Evolutionary conservation across 2,113 vertebrate genomes (phyloP).

Genomic region (Nannospalax galili): DNA sequence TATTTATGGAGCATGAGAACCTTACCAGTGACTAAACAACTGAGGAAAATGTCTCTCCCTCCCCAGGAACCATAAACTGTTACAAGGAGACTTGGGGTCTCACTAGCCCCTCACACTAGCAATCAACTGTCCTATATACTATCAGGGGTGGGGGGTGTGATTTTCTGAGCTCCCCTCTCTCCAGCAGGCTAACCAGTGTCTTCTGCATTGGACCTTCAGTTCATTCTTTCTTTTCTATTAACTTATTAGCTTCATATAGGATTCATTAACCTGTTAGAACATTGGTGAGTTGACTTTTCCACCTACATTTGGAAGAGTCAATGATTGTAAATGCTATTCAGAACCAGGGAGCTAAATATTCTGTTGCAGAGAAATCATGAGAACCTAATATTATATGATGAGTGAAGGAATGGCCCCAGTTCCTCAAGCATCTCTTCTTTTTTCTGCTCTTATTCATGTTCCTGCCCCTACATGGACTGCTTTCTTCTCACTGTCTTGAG

Average conservation of each 20-base stretch:
- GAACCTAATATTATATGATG: background rate
- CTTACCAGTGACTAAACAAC: background rate
- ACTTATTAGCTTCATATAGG: no score
- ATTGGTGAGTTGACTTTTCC: background rate
- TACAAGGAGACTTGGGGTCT: background rate
- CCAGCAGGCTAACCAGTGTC: background rate
- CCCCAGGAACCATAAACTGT: background rate
- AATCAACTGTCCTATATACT: background rate
- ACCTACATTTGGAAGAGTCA: no score
- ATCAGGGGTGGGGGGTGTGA: background rate
- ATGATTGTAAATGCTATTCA: background rate
- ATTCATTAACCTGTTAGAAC: no score
- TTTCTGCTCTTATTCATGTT: background rate
- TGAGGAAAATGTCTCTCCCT: background rate
- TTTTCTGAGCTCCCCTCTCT: background rate
- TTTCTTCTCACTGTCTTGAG: background rate
- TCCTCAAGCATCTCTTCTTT: background rate
- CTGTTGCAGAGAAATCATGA: rapidly evolving
- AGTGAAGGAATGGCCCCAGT: background rate
- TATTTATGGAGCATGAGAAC: background rate
- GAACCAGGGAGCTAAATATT: background rate
- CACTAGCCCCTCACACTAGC: background rate
- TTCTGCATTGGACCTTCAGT: background rate
- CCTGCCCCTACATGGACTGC: background rate
- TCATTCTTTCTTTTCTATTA: background rate